Evolutionary conservation across 2,113 vertebrate genomes (phyloP).

Genomic region (Eublepharis macularius): DNA sequence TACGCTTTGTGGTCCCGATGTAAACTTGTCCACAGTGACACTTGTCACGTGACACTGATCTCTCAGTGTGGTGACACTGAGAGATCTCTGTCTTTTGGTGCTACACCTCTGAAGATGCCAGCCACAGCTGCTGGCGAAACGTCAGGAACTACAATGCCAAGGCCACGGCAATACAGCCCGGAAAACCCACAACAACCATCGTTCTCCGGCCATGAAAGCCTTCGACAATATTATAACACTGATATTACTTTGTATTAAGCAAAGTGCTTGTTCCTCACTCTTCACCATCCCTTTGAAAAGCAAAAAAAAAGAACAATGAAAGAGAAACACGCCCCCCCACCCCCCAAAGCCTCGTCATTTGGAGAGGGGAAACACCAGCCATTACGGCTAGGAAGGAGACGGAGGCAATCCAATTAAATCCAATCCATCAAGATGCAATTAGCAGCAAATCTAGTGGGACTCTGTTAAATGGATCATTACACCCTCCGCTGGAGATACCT

Average conservation of each 20-base stretch:
- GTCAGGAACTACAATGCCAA: too few relatives aligned
- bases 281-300: background rate
- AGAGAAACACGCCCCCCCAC: background rate
- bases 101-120: too few relatives aligned
- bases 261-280: background rate
- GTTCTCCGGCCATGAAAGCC: too few relatives aligned
- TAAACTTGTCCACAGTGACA: too few relatives aligned
- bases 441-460: slow-evolving; percentile 19
- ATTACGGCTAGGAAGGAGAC: slow-evolving; percentile 2
- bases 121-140: too few relatives aligned
- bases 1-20: too few relatives aligned
- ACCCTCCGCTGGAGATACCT: slow-evolving; percentile 75
- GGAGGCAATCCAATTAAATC: slow-evolving; percentile 25
- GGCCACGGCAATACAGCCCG: too few relatives aligned
- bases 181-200: too few relatives aligned
- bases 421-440: slow-evolving; percentile 4
- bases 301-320: slow-evolving; percentile 9
- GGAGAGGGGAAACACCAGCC: background rate
- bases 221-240: too few relatives aligned
- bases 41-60: too few relatives aligned
- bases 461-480: slow-evolving; percentile 10
- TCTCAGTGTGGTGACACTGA: too few relatives aligned
- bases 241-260: background rate
- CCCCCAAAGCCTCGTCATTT: background rate
- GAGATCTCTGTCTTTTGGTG: too few relatives aligned